These are phyloP conservation scores for Crossaster papposus DNA, from an alignment of 53 echinoderm and acorn worm genomes.

Conservation along the genomic window DNA sequence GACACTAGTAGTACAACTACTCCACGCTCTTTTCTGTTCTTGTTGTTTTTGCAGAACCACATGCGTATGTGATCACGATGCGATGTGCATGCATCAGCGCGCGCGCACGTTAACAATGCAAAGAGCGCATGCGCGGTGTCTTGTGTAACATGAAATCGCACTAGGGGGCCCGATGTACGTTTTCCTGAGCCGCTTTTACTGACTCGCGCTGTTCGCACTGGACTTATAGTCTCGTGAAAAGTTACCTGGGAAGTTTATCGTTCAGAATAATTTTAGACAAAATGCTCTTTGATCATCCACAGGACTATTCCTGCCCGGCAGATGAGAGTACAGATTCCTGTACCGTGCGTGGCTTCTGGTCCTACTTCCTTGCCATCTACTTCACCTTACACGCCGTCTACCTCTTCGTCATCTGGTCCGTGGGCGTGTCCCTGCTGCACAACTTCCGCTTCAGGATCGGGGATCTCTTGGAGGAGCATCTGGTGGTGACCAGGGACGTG, in stretches of 20 bases:
- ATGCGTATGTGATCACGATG: too few relatives aligned
- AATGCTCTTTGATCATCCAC: background rate
- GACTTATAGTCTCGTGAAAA: background rate
- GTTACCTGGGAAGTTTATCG: background rate
- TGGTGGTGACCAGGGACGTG: constrained; percentile 86
- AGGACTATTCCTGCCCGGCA: constrained; percentile 50
- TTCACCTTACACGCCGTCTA: constrained; percentile 82
- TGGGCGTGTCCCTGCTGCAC: constrained; percentile 71
- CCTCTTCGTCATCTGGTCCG: constrained; percentile 78
- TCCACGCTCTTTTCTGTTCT: too few relatives aligned
- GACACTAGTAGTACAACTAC: too few relatives aligned
- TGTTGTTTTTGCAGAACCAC: too few relatives aligned
- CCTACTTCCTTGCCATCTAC: constrained; percentile 66
- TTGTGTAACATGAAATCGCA: too few relatives aligned
- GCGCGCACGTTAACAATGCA: too few relatives aligned
- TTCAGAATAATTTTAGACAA: background rate
- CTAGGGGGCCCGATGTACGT: too few relatives aligned
- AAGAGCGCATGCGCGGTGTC: too few relatives aligned
- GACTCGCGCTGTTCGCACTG: too few relatives aligned
- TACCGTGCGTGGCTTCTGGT: constrained; percentile 63
- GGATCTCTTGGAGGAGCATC: constrained; percentile 80
- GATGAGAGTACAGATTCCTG: constrained; percentile 54
- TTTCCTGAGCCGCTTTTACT: too few relatives aligned
- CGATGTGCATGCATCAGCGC: too few relatives aligned
- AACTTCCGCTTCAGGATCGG: constrained; percentile 87